phyloP scores from a whole-genome alignment of 2,888 invertebrate genomes.

The Euzophera pinguis region DNA sequence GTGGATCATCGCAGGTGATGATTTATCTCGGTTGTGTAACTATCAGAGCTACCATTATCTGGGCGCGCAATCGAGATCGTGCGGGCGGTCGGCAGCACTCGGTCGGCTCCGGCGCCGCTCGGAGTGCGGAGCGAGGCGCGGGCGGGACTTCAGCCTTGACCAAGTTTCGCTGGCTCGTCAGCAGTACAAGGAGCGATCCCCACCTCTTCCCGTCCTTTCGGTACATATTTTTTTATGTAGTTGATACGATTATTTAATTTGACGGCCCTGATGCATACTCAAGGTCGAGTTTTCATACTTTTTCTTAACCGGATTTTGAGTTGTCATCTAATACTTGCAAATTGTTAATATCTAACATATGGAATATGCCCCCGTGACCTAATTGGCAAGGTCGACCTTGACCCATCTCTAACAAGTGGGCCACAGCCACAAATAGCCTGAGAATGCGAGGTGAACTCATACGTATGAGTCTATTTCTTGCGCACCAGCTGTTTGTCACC shows the following conservation, averaged over 20 bases:
- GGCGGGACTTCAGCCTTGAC: conserved; percentile 70
- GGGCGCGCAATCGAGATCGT: conserved; percentile 60
- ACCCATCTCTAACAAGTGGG: conserved; percentile 66
- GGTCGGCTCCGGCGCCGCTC: conserved; percentile 46
- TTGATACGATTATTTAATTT: conserved; percentile 70
- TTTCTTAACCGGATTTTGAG: neutral
- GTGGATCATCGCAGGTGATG: conserved; percentile 64
- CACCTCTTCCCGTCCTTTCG: conserved; percentile 76
- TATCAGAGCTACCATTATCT: conserved; percentile 57
- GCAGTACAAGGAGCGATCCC: conserved; percentile 75
- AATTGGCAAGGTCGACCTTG: conserved; percentile 63
- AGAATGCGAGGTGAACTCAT: conserved; percentile 64
- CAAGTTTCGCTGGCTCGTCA: conserved; percentile 65
- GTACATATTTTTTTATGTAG: conserved; percentile 55
- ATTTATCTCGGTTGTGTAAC: conserved; percentile 74
- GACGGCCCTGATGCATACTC: conserved; percentile 49
- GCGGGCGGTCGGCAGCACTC: conserved; percentile 55
- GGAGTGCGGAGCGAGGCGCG: conserved; percentile 26
- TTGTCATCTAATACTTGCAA: neutral
- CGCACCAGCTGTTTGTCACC: conserved; percentile 60
- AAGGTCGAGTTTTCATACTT: conserved; percentile 43
- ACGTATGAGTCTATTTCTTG: conserved; percentile 62
- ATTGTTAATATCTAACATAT: neutral
- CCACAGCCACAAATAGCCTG: conserved; percentile 63
- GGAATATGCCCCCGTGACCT: conserved; percentile 41